Evolutionary conservation across 2,797 vertebrate genomes (phyloP).

Genomic region (Poeciliopsis infans): DNA sequence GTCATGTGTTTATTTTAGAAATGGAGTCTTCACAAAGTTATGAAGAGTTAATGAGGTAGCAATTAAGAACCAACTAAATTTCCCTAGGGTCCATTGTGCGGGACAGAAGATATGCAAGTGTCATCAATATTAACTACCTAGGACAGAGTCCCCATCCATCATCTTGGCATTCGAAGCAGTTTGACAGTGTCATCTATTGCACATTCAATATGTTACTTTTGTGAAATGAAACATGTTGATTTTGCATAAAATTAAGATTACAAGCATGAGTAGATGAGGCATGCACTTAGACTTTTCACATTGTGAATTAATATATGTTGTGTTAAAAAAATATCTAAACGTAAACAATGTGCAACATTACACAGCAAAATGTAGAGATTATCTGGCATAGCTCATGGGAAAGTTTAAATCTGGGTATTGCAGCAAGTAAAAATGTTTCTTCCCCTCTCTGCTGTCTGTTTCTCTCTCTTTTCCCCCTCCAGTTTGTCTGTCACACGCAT

Average conservation of each 20-base stretch:
- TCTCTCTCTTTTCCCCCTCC: conserved; percentile 28
- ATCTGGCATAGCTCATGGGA: conserved; percentile 6
- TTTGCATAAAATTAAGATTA: not conserved
- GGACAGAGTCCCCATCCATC: conserved; percentile 35
- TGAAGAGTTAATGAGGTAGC: conserved; percentile 45
- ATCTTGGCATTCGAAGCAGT: conserved; percentile 30
- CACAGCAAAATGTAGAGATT: conserved; percentile 10
- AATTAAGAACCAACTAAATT: conserved; percentile 49
- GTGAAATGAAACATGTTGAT: conserved; percentile 1
- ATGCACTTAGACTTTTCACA: conserved; percentile 7
- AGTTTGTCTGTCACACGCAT: conserved; percentile 38
- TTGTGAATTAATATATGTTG: not conserved
- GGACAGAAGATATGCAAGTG: not conserved
- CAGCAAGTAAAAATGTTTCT: conserved; percentile 8
- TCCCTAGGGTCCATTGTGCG: conserved; percentile 1
- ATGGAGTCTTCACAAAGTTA: conserved; percentile 41
- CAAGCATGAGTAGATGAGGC: not conserved
- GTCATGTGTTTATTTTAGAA: conserved; percentile 44
- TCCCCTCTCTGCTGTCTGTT: conserved; percentile 13
- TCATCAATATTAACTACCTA: conserved; percentile 1
- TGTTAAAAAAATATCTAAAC: not conserved
- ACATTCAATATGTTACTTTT: conserved; percentile 25
- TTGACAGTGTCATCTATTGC: conserved; percentile 25
- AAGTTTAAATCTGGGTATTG: conserved; percentile 23
- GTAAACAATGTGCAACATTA: conserved; percentile 1